These are phyloP conservation scores for Styela clava DNA, from an alignment of 23 tunicate genomes.

Conservation along the genomic window DNA sequence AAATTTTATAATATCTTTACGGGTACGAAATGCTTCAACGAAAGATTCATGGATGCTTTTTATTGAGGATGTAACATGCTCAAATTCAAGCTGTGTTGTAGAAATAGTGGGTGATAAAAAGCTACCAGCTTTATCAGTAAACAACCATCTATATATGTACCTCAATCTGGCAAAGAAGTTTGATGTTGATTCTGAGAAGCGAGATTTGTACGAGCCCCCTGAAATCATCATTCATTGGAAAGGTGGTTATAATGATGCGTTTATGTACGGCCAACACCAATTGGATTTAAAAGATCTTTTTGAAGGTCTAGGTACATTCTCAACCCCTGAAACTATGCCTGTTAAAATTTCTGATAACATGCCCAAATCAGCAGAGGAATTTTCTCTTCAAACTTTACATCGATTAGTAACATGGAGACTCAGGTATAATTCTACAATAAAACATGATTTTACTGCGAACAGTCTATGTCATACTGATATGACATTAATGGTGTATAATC, in stretches of 20 bases:
- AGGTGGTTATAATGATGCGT: neutral
- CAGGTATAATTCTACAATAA: neutral
- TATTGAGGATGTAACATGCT: neutral
- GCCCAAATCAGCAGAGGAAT: conserved; percentile 23
- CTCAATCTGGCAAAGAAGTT: neutral
- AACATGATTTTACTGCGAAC: conserved; percentile 42
- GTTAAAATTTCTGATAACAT: neutral
- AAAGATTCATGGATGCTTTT: neutral
- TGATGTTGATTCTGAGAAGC: neutral
- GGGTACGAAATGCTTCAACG: neutral
- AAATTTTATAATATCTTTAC: neutral
- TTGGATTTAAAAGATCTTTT: neutral
- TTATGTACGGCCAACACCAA: neutral
- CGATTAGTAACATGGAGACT: conserved; percentile 72
- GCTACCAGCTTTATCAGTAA: neutral
- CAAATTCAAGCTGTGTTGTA: neutral
- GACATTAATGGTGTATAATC: conserved; percentile 35
- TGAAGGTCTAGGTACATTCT: neutral
- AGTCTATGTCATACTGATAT: conserved; percentile 49
- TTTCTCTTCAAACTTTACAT: conserved; percentile 57
- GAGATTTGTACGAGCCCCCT: neutral
- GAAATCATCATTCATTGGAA: conserved; percentile 18
- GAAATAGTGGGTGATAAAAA: neutral
- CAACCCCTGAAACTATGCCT: neutral
- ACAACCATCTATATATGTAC: neutral